phyloP scores from a whole-genome alignment of 92 coral and sea anemone species.

The Virgularia gustaviana region DNA sequence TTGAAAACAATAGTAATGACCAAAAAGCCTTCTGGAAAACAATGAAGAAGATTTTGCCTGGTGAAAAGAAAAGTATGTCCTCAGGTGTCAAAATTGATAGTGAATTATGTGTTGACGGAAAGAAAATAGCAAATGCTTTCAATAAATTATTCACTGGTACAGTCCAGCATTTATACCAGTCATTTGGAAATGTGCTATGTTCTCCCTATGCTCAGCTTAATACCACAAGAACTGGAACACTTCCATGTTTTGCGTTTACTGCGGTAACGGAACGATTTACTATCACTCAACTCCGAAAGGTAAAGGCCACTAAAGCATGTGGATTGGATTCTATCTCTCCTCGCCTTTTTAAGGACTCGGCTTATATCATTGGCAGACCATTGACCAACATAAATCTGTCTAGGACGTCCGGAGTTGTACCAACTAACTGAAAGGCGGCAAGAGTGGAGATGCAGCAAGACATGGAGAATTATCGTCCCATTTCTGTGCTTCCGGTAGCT shows the following conservation, averaged over 20 bases:
- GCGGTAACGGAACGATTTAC: background rate
- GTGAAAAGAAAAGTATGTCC: conserved; percentile 40
- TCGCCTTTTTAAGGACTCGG: background rate
- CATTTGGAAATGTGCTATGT: conserved; percentile 3
- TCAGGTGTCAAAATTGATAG: conserved; percentile 30
- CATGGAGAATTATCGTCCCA: background rate
- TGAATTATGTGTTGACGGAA: conserved; percentile 25
- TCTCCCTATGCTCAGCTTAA: conserved; percentile 11
- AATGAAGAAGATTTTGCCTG: conserved; percentile 47
- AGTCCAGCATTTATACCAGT: conserved; percentile 38
- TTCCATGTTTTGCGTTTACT: conserved; percentile 4
- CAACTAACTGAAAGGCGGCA: background rate
- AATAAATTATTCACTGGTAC: conserved; percentile 47
- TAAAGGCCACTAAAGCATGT: background rate
- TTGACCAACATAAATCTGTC: background rate
- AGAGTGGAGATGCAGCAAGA: background rate
- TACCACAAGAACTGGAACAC: conserved; percentile 3
- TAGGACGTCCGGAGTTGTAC: background rate
- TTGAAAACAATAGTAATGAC: conserved; percentile 32
- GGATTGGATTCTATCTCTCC: background rate
- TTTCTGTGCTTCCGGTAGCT: conserved; percentile 2
- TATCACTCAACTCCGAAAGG: background rate
- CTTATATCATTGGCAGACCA: background rate
- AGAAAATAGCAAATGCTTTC: conserved; percentile 50
- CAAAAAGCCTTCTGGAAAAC: conserved; percentile 48